Evolutionary conservation across 2,113 vertebrate species (phyloP).

Genomic region (Engraulis encrasicolus): DNA sequence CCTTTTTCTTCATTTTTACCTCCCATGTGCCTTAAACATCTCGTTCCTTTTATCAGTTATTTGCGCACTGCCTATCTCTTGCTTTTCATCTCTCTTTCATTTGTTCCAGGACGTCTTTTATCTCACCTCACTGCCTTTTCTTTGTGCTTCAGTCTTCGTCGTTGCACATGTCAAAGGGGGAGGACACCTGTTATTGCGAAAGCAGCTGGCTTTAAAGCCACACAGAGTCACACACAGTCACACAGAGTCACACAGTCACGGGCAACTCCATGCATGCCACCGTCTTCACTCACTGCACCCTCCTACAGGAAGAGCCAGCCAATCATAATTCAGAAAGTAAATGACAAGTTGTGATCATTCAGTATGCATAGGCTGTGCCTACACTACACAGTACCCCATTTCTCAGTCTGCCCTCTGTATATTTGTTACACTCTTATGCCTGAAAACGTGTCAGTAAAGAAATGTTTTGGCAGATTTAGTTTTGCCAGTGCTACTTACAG

Average conservation of each 20-base stretch:
- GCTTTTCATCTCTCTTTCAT: not conserved
- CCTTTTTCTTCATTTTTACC: not conserved
- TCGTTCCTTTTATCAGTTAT: not conserved
- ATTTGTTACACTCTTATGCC: not conserved
- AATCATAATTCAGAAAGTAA: not conserved
- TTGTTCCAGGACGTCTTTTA: conserved; percentile 1
- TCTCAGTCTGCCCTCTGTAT: too few relatives aligned
- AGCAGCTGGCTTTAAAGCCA: not conserved
- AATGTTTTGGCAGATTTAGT: too few relatives aligned
- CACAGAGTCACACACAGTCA: too few relatives aligned
- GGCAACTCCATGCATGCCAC: not conserved
- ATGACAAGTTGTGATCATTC: conserved; percentile 10
- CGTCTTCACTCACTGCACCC: not conserved
- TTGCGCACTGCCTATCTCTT: not conserved
- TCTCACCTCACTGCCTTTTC: not conserved
- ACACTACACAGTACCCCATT: not conserved
- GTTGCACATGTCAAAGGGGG: not conserved
- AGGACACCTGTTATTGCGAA: not conserved
- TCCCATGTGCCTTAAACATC: not conserved
- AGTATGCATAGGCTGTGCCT: not conserved
- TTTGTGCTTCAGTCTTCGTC: not conserved
- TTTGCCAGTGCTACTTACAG: too few relatives aligned
- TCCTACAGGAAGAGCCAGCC: not conserved
- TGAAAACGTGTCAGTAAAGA: too few relatives aligned
- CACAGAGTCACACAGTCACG: not conserved